Percentiles rank a stretch among this genome's conserved stretches.
phyloP scores from a whole-genome alignment of 1,140 invertebrate species.

The Nymphalis io region DNA sequence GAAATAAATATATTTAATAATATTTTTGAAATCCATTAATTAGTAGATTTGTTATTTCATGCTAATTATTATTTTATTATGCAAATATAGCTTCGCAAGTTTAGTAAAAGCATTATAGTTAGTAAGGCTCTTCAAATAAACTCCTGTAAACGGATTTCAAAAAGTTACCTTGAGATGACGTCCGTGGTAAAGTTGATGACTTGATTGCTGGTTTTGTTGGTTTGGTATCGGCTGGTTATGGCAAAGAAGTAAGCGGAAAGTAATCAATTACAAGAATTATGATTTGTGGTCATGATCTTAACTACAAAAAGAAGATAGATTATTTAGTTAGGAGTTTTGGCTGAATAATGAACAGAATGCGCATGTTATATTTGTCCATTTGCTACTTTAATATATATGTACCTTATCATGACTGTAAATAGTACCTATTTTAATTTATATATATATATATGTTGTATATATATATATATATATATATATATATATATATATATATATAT shows the following conservation, averaged over 20 bases:
- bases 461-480: too few species aligned
- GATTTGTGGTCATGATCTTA: conserved; percentile 76
- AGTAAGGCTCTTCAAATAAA: conserved; percentile 10
- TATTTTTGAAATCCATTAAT: conserved; percentile 37
- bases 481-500: too few species aligned
- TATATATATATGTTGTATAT: too few species aligned
- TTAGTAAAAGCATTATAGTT: conserved; percentile 7
- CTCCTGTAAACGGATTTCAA: conserved; percentile 33
- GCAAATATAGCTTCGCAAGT: conserved; percentile 15
- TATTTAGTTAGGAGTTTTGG: conserved; percentile 32
- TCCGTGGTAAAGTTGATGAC: conserved; percentile 94
- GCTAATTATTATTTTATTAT: background rate
- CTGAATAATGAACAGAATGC: conserved; percentile 30
- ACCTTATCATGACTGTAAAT: too few species aligned
- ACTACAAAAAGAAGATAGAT: conserved; percentile 60
- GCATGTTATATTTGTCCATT: background rate
- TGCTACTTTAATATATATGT: too few species aligned
- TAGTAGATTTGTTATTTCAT: conserved; percentile 3
- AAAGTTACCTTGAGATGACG: conserved; percentile 93
- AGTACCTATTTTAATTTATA: too few species aligned
- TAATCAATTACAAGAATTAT: conserved; percentile 79
- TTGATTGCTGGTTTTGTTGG: conserved; percentile 97
- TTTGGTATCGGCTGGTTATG: conserved; percentile 91
- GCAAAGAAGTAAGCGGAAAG: conserved; percentile 80
- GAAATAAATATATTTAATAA: background rate